A percentile compares a stretch with the other conserved stretches of the same genome.
phyloP scores from a whole-genome alignment of 2,888 invertebrate genomes.

The Agrochola lychnidis region DNA sequence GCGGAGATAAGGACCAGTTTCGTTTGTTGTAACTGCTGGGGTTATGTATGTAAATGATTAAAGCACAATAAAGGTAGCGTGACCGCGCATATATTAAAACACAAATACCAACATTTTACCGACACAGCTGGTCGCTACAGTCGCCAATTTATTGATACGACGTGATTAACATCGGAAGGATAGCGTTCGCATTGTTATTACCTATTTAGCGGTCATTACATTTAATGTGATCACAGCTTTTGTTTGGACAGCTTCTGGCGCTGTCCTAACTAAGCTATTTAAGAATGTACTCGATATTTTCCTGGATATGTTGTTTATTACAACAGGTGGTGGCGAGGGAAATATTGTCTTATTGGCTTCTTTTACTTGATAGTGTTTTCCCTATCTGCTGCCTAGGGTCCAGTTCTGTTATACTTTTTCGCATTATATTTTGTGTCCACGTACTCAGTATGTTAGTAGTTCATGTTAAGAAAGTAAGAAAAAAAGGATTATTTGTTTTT shows the following conservation, averaged over 20 bases:
- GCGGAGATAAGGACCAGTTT: conserved; percentile 56
- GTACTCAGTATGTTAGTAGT: not conserved
- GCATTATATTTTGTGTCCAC: not conserved
- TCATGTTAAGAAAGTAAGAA: too few species aligned
- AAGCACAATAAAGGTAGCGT: conserved; percentile 78
- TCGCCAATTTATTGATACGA: conserved; percentile 77
- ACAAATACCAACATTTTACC: conserved; percentile 73
- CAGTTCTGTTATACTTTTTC: conserved; percentile 15
- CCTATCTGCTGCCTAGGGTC: conserved; percentile 1
- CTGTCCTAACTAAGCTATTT: conserved; percentile 34
- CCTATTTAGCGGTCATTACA: conserved; percentile 65
- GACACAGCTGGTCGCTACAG: conserved; percentile 73
- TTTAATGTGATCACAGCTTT: conserved; percentile 59
- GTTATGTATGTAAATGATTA: conserved; percentile 69
- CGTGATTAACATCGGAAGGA: conserved; percentile 74
- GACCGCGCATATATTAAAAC: conserved; percentile 80
- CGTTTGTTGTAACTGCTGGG: conserved; percentile 43
- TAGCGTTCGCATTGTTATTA: conserved; percentile 65
- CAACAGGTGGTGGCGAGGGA: conserved; percentile 23
- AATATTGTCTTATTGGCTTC: conserved; percentile 23
- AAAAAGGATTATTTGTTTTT: too few species aligned
- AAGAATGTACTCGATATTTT: conserved; percentile 42
- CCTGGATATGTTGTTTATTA: conserved; percentile 21
- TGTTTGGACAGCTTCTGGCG: conserved; percentile 18
- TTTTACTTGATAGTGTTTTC: conserved; percentile 1